Evolutionary conservation across 2,113 vertebrate genomes (phyloP).

Genomic region (Chrysemys picta): DNA sequence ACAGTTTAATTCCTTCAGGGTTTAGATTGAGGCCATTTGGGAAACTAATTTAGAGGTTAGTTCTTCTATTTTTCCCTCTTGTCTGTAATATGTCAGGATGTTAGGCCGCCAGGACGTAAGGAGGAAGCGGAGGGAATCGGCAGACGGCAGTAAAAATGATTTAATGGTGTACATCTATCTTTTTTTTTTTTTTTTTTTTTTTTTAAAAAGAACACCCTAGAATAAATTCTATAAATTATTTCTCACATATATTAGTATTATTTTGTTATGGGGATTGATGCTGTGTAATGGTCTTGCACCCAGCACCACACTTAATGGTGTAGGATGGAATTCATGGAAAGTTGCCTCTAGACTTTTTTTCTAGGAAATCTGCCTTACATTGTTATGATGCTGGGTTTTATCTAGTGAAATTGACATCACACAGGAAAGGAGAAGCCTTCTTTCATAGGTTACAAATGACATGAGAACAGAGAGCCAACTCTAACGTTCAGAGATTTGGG

Average conservation of each 20-base stretch:
- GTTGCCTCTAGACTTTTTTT: neutral
- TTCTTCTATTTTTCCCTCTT: neutral
- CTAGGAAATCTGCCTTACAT: neutral
- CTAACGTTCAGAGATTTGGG: neutral
- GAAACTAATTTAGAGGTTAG: neutral
- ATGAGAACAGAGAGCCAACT: neutral
- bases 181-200: neutral
- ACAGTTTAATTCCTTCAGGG: neutral
- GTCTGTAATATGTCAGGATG: neutral
- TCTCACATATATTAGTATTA: fast-evolving
- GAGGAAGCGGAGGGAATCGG: neutral
- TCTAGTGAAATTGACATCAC: neutral
- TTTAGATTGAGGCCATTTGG: neutral
- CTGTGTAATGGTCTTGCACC: neutral
- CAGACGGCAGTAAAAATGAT: neutral
- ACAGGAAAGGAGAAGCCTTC: neutral
- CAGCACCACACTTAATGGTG: neutral
- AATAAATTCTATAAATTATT: neutral
- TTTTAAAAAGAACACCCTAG: neutral
- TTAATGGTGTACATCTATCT: neutral
- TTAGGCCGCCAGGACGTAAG: neutral
- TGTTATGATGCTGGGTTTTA: slow-evolving; percentile 13
- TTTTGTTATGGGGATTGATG: neutral
- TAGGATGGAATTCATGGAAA: neutral
- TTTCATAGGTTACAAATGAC: neutral